A percentile compares a stretch with the other conserved stretches of the same genome.
phyloP scores from a whole-genome alignment of 2,888 invertebrate species.

The Colostygia pectinataria region DNA sequence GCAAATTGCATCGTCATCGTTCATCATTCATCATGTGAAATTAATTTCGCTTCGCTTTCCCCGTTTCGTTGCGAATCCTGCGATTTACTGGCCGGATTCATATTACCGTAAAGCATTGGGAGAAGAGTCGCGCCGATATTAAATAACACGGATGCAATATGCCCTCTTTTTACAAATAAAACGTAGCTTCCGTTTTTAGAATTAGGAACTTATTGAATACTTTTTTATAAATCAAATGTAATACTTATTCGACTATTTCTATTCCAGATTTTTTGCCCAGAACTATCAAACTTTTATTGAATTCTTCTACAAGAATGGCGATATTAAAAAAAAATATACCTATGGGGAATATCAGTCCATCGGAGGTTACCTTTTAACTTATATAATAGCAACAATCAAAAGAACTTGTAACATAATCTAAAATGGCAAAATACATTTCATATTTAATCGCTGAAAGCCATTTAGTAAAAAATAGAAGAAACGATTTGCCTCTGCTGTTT shows the following conservation, averaged over 20 bases:
- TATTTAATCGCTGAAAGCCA: too few relatives aligned
- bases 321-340: too few relatives aligned
- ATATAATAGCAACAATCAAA: background rate
- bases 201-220: constrained; percentile 12
- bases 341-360: too few relatives aligned
- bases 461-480: too few relatives aligned
- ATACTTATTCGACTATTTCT: too few relatives aligned
- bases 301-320: too few relatives aligned
- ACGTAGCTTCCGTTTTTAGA: constrained; percentile 22
- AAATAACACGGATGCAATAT: constrained; percentile 40
- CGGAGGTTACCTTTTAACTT: too few relatives aligned
- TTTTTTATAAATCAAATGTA: background rate
- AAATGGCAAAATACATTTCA: too few relatives aligned
- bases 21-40: constrained; percentile 79
- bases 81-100: constrained; percentile 69
- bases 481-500: too few relatives aligned
- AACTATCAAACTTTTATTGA: too few relatives aligned
- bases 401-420: too few relatives aligned
- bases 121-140: constrained; percentile 53
- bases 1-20: constrained; percentile 74
- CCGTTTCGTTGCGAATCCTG: constrained; percentile 62
- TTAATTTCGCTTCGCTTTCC: constrained; percentile 70
- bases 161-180: constrained; percentile 28
- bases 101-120: constrained; percentile 59
- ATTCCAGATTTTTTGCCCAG: too few relatives aligned